Evolutionary conservation across 1,140 invertebrate species (phyloP).

Genomic region (Drosophila chauvacae): DNA sequence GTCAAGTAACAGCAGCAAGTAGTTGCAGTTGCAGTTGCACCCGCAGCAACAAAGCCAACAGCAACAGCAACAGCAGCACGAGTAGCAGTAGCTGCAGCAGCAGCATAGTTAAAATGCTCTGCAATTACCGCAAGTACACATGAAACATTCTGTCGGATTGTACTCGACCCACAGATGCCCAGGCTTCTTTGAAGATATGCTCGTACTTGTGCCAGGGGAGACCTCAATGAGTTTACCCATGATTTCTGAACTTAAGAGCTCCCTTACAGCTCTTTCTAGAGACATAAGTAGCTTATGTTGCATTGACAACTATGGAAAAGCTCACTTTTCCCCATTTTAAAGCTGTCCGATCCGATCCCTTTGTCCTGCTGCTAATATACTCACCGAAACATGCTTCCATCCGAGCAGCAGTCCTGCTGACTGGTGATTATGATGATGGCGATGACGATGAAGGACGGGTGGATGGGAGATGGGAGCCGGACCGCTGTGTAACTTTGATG

Average conservation of each 20-base stretch:
- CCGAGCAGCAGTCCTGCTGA: constrained; percentile 6
- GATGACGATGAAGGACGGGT: constrained; percentile 23
- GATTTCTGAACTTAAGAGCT: constrained; percentile 2
- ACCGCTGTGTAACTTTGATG: constrained; percentile 60
- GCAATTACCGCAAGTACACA: constrained; percentile 75
- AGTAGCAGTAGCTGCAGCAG: constrained; percentile 25
- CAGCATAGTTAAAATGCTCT: constrained; percentile 69
- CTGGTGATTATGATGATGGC: constrained; percentile 16
- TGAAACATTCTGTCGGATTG: constrained; percentile 1
- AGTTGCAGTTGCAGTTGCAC: constrained; percentile 31
- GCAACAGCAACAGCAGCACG: neutral
- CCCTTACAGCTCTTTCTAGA: neutral
- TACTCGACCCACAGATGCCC: constrained; percentile 50
- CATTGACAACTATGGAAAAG: constrained; percentile 25
- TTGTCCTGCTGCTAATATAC: constrained; percentile 28
- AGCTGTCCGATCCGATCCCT: neutral
- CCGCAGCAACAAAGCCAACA: constrained; percentile 35
- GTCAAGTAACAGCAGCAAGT: constrained; percentile 71
- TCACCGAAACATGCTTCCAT: constrained; percentile 5
- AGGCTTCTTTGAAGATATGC: neutral
- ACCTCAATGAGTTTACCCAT: constrained; percentile 4
- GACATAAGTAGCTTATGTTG: constrained; percentile 41
- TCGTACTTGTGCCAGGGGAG: neutral
- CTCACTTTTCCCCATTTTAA: constrained; percentile 2
- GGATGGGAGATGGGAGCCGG: constrained; percentile 34